These are phyloP conservation scores for Melanostoma scalare DNA, from an alignment of 2,888 invertebrate genomes.

Conservation along the genomic window DNA sequence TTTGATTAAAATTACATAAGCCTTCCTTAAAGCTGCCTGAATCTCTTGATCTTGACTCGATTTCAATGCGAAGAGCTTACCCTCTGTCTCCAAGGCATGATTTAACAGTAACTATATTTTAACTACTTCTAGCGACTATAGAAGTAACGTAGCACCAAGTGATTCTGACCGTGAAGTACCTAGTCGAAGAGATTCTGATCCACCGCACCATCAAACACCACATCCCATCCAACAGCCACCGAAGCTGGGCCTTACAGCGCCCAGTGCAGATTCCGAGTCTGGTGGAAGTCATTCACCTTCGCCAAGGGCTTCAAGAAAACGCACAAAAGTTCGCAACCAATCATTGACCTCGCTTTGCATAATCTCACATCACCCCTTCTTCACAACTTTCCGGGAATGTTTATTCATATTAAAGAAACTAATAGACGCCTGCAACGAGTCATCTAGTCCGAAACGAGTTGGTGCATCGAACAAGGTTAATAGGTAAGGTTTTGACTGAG, in stretches of 20 bases:
- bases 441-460: slow-evolving; percentile 92
- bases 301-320: slow-evolving; percentile 90
- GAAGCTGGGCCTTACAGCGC: slow-evolving; percentile 86
- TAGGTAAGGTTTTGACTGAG: slow-evolving; percentile 84
- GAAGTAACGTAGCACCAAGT: slow-evolving; percentile 94
- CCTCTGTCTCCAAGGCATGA: slow-evolving; percentile 34
- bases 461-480: slow-evolving; percentile 93
- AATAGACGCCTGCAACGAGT: slow-evolving; percentile 98
- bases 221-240: slow-evolving; percentile 82
- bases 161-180: slow-evolving; percentile 94
- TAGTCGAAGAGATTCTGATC: slow-evolving; percentile 87
- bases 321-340: slow-evolving; percentile 93
- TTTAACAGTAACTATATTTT: slow-evolving; percentile 82
- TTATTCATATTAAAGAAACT: slow-evolving; percentile 96
- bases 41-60: too few species aligned
- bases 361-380: slow-evolving; percentile 99
- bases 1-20: too few species aligned
- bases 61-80: too few species aligned
- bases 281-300: slow-evolving; percentile 94
- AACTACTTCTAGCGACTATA: slow-evolving; percentile 91
- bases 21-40: too few species aligned
- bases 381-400: slow-evolving; percentile 98
- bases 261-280: slow-evolving; percentile 91
- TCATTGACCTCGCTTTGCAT: slow-evolving; percentile 98
- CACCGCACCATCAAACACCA: slow-evolving; percentile 79